phyloP scores from a whole-genome alignment of 1,140 invertebrate genomes.

The Adelges cooleyi region DNA sequence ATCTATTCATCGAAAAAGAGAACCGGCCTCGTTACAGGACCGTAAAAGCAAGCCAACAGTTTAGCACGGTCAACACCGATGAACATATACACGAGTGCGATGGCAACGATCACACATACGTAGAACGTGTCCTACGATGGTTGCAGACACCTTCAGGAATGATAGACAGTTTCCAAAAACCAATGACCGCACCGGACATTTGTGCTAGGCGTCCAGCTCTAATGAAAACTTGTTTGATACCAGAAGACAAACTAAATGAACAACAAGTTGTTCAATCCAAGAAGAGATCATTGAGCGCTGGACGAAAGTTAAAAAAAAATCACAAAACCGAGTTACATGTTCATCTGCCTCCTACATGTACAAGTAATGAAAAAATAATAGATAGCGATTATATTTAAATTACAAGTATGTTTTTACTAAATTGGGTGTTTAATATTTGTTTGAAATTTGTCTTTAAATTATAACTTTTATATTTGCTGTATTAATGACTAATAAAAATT shows the following conservation, averaged over 20 bases:
- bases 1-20: conserved; percentile 34
- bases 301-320: background rate
- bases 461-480: too few relatives aligned
- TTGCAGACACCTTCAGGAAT: background rate
- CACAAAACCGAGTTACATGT: conserved; percentile 13
- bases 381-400: too few relatives aligned
- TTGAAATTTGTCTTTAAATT: too few relatives aligned
- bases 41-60: background rate
- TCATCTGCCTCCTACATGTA: background rate
- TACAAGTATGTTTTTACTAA: too few relatives aligned
- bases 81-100: background rate
- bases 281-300: background rate
- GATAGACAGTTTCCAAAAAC: background rate
- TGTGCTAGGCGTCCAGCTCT: background rate
- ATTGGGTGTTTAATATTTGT: too few relatives aligned
- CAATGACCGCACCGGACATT: background rate
- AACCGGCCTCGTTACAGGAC: background rate
- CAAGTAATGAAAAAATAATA: background rate
- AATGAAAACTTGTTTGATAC: conserved; percentile 7
- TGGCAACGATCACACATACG: background rate
- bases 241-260: background rate
- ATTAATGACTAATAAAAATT: too few relatives aligned
- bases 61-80: background rate
- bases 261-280: background rate
- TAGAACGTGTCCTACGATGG: background rate